Percentiles rank a stretch among this genome's conserved stretches.
phyloP scores from a whole-genome alignment of 1,140 invertebrate species.

The Arctopsyche grandis region DNA sequence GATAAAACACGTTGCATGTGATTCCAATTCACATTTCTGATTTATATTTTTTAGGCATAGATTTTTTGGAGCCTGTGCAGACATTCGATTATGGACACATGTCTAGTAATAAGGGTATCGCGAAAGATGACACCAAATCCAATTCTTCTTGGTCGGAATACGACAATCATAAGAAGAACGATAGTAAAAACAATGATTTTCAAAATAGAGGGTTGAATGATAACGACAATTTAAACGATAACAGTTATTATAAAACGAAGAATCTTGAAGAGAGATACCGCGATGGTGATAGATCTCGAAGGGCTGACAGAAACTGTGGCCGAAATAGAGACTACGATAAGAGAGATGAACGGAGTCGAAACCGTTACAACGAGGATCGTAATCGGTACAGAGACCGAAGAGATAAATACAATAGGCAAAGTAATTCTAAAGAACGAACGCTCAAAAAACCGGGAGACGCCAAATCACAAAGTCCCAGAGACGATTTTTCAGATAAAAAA shows the following conservation, averaged over 20 bases:
- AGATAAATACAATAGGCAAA: constrained; percentile 53
- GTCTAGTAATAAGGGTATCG: constrained; percentile 61
- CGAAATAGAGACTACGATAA: constrained; percentile 40
- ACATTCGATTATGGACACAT: constrained; percentile 71
- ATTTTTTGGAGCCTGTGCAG: constrained; percentile 68
- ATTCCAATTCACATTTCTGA: background rate
- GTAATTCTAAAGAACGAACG: constrained; percentile 48
- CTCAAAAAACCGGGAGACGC: constrained; percentile 25
- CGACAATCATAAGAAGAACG: constrained; percentile 33
- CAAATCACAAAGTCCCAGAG: background rate
- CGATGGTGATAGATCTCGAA: constrained; percentile 53
- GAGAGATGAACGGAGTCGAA: constrained; percentile 53
- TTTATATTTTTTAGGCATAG: constrained; percentile 57
- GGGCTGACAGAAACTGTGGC: constrained; percentile 47
- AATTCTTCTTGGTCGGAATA: constrained; percentile 35
- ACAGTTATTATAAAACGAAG: constrained; percentile 34
- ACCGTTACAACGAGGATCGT: constrained; percentile 56
- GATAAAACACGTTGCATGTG: no score
- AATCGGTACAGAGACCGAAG: constrained; percentile 55
- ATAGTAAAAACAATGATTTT: constrained; percentile 22
- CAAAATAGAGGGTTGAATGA: background rate
- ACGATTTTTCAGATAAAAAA: background rate
- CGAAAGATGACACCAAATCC: constrained; percentile 55
- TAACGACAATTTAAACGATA: constrained; percentile 22
- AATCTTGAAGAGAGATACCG: constrained; percentile 50